Percentiles rank a stretch among this genome's conserved stretches.
Conservation (phyloP, 2,888 invertebrate genomes). For the Brachypterus glaber region DNA sequence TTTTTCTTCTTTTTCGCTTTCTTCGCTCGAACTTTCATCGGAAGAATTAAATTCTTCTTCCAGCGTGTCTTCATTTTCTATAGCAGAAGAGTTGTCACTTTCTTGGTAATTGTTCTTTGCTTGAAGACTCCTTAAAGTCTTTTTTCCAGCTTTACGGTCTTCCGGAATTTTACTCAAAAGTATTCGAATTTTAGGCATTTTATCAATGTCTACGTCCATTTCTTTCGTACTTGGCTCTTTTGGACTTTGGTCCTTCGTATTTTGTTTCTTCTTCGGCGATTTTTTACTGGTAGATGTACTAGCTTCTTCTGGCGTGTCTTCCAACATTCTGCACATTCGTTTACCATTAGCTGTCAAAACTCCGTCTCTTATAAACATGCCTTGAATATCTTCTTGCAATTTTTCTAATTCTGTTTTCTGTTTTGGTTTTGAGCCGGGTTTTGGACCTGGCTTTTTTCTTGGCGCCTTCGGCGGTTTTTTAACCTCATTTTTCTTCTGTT, state of each 20-base stretch:
- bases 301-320: slow-evolving; percentile 21
- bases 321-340: slow-evolving; percentile 52
- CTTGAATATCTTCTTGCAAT: slow-evolving; percentile 59
- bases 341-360: slow-evolving; percentile 55
- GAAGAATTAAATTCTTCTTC: not conserved
- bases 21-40: no score
- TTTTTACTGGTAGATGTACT: slow-evolving; percentile 11
- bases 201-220: no score
- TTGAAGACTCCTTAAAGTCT: no score
- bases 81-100: no score
- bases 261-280: slow-evolving; percentile 16
- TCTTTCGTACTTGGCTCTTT: no score
- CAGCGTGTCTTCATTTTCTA: not conserved
- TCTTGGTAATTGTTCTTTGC: no score
- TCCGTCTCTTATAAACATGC: slow-evolving; percentile 58
- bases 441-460: slow-evolving; percentile 15
- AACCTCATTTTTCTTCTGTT: slow-evolving; percentile 9
- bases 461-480: slow-evolving; percentile 9
- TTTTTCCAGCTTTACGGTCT: no score
- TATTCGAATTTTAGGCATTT: no score
- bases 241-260: no score
- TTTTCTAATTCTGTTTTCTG: slow-evolving; percentile 48
- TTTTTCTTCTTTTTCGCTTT: not conserved
- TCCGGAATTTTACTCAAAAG: no score
- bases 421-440: slow-evolving; percentile 21